Evolutionary conservation across 2,113 vertebrate genomes (phyloP).

Genomic region (Odocoileus hemionus): DNA sequence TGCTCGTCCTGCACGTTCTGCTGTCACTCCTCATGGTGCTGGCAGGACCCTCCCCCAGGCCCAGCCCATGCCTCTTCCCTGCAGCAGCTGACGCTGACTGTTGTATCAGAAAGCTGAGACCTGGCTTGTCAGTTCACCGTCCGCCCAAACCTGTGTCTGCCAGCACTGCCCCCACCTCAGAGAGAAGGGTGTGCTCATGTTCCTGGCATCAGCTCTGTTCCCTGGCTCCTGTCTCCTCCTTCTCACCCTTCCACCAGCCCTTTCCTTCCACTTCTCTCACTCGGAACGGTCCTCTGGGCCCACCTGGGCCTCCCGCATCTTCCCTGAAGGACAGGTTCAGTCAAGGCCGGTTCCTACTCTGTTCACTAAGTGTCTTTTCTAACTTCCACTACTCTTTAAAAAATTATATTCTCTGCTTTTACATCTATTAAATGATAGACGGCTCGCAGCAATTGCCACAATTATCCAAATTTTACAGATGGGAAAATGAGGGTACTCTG

Average conservation of each 20-base stretch:
- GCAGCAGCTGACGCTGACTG: neutral
- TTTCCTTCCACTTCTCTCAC: neutral
- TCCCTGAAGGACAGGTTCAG: rapidly evolving
- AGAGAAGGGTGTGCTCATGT: neutral
- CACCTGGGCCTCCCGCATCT: rapidly evolving
- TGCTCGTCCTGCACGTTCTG: rapidly evolving
- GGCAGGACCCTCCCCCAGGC: neutral
- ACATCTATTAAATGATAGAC: neutral
- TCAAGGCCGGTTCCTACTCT: neutral
- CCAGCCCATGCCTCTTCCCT: neutral
- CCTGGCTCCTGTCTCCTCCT: neutral
- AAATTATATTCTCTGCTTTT: neutral
- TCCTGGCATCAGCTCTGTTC: neutral
- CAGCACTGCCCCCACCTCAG: neutral
- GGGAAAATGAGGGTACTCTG: neutral
- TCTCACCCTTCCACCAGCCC: neutral
- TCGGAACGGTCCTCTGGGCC: neutral
- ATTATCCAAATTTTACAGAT: neutral
- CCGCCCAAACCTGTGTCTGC: rapidly evolving
- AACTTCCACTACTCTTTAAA: neutral
- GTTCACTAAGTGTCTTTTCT: neutral
- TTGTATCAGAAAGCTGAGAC: neutral
- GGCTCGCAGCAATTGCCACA: neutral
- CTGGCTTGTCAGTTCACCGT: rapidly evolving
- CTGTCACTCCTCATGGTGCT: neutral